These are phyloP conservation scores for Pantherophis guttatus DNA, from an alignment of 2,113 vertebrate genomes.

Conservation along the genomic window DNA sequence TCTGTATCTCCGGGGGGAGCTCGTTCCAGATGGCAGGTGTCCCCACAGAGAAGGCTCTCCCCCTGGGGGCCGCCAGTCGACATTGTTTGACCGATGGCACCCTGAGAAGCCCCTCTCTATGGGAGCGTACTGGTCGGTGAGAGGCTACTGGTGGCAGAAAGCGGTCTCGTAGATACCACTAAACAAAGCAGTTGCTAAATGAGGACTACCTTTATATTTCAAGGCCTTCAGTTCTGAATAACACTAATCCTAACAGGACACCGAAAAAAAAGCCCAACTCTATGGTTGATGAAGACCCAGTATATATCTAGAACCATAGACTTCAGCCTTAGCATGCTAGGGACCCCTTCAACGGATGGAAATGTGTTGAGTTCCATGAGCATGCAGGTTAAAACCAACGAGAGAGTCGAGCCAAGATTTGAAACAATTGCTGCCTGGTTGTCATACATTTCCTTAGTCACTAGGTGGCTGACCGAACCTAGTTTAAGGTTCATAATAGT, in stretches of 20 bases:
- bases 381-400: neutral
- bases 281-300: neutral
- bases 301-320: neutral
- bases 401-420: neutral
- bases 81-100: too few relatives aligned
- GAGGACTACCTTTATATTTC: neutral
- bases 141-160: too few relatives aligned
- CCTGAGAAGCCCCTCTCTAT: too few relatives aligned
- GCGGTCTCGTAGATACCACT: neutral
- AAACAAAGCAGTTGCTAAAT: neutral
- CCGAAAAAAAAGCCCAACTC: neutral
- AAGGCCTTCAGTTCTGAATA: neutral
- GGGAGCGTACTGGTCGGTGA: too few relatives aligned
- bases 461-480: neutral
- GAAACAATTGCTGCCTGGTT: neutral
- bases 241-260: neutral
- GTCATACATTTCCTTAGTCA: neutral
- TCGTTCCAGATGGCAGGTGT: too few relatives aligned
- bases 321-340: neutral
- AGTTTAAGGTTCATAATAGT: neutral
- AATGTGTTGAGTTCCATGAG: neutral
- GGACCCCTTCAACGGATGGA: neutral
- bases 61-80: too few relatives aligned
- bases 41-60: too few relatives aligned
- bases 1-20: too few relatives aligned